Evolutionary conservation across 2,113 vertebrate genomes (phyloP).

Genomic region (Lichenostomus cassidix): DNA sequence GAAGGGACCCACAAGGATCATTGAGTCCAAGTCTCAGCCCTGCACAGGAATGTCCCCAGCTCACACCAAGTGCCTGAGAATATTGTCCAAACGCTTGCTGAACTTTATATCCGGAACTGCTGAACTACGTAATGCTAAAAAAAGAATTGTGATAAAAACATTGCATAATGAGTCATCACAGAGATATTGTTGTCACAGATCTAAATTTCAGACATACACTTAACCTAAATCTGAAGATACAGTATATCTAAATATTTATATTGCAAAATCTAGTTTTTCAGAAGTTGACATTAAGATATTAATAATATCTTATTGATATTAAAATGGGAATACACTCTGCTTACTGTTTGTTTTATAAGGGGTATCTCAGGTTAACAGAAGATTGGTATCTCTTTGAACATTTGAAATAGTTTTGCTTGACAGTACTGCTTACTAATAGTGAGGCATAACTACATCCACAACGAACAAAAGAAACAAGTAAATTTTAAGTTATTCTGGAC

Average conservation of each 20-base stretch:
- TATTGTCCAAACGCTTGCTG: not conserved
- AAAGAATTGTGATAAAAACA: not conserved
- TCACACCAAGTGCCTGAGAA: not conserved
- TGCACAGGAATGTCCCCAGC: not conserved
- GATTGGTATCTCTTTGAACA: not conserved
- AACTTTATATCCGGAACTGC: not conserved
- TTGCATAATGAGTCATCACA: not conserved
- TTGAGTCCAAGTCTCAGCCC: rapidly evolving
- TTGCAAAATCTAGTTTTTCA: not conserved
- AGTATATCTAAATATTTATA: not conserved
- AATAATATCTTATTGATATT: not conserved
- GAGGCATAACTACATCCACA: not conserved
- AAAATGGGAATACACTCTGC: not conserved
- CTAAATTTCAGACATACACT: not conserved
- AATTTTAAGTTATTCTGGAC: not conserved
- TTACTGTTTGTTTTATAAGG: not conserved
- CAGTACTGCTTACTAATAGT: not conserved
- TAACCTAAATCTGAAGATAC: not conserved
- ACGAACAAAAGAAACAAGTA: not conserved
- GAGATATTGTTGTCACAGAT: not conserved
- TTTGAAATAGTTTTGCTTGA: not conserved
- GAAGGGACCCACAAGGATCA: not conserved
- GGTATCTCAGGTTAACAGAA: not conserved
- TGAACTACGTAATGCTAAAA: not conserved
- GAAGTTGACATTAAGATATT: not conserved